Conservation (phyloP, 2,888 invertebrate genomes). For the Iselma pallidipennis region DNA sequence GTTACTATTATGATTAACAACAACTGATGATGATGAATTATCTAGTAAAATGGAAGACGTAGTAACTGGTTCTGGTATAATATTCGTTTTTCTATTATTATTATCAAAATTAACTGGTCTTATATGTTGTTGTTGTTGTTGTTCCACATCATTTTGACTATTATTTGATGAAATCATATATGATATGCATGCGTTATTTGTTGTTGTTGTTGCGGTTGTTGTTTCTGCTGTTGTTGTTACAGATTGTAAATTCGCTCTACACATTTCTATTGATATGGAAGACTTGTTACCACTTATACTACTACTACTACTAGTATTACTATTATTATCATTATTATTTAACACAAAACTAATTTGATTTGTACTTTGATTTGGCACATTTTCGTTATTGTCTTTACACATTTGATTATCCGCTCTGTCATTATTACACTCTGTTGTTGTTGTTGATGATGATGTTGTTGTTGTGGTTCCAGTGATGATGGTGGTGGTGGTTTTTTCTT, state of each 20-base stretch:
- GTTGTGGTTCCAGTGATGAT: conserved; percentile 18
- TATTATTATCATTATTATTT: neutral
- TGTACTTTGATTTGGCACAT: conserved; percentile 53
- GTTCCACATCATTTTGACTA: conserved; percentile 33
- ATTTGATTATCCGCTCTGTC: conserved; percentile 34
- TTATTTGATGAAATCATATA: conserved; percentile 42
- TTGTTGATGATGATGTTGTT: conserved; percentile 12
- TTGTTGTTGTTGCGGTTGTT: neutral
- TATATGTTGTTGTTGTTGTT: too few relatives aligned
- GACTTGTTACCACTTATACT: conserved; percentile 45
- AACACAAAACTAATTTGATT: conserved; percentile 36
- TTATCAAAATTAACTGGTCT: conserved; percentile 49
- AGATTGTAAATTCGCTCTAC: conserved; percentile 42
- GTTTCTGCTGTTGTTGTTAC: conserved; percentile 12
- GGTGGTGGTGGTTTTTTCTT: conserved; percentile 41
- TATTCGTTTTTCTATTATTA: conserved; percentile 41
- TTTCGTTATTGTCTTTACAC: conserved; percentile 41
- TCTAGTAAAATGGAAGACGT: conserved; percentile 53
- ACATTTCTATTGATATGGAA: conserved; percentile 53
- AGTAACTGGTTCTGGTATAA: conserved; percentile 39
- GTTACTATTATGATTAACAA: neutral
- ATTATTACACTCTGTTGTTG: conserved; percentile 29
- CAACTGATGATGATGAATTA: conserved; percentile 38
- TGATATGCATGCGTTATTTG: conserved; percentile 50
- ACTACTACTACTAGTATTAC: conserved; percentile 25